phyloP scores from a whole-genome alignment of 2,888 invertebrate genomes.

The Palloptera scutellata region DNA sequence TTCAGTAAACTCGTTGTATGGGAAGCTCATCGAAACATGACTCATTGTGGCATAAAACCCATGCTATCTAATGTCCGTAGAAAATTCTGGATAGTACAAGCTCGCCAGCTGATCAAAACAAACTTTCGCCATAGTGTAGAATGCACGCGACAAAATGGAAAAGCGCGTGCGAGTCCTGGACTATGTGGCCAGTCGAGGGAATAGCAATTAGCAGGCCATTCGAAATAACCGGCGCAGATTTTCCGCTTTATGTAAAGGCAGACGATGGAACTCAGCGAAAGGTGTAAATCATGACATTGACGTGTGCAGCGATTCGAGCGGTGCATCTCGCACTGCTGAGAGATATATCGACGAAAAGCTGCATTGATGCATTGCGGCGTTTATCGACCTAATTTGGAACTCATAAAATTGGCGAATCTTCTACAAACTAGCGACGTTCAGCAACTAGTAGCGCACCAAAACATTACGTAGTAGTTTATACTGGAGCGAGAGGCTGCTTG shows the following conservation, averaged over 20 bases:
- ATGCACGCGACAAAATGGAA: conserved; percentile 31
- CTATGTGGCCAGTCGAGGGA: conserved; percentile 27
- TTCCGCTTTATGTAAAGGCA: conserved; percentile 30
- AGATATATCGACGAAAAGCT: conserved; percentile 34
- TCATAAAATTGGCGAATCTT: conserved; percentile 12
- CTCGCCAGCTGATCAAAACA: conserved; percentile 34
- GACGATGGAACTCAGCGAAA: conserved; percentile 15
- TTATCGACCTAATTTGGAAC: conserved; percentile 32
- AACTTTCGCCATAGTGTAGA: conserved; percentile 27
- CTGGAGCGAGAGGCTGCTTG: conserved; percentile 37
- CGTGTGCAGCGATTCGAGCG: conserved; percentile 35
- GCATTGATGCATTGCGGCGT: conserved; percentile 34
- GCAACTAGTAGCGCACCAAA: conserved; percentile 24
- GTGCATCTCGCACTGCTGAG: conserved; percentile 35
- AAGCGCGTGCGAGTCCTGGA: conserved; percentile 33
- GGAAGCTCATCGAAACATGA: conserved; percentile 31
- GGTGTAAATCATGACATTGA: conserved; percentile 32
- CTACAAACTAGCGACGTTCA: conserved; percentile 24
- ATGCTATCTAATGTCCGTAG: conserved; percentile 30
- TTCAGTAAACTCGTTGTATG: conserved; percentile 28
- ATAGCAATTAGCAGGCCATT: conserved; percentile 33
- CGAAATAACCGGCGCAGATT: conserved; percentile 35
- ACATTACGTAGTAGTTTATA: conserved; percentile 32
- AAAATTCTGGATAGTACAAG: conserved; percentile 35
- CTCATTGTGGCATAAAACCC: conserved; percentile 33